A percentile compares a stretch with the other conserved stretches of the same genome.
Evolutionary conservation across 2,888 invertebrate genomes (phyloP).

Genomic region (Acanthosepion lycidas): DNA sequence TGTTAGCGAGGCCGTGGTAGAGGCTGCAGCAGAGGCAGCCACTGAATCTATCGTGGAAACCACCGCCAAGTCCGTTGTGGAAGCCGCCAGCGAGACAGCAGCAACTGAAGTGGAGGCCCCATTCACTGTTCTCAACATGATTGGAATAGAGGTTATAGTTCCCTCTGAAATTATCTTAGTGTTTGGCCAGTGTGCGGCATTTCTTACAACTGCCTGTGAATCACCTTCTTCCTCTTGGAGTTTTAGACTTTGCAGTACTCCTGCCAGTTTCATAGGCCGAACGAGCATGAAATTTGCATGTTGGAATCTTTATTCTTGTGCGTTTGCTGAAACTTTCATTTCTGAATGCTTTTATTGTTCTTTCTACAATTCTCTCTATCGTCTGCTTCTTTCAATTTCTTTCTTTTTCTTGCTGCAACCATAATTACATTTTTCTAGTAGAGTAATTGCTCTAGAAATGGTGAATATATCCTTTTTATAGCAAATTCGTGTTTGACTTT

Average conservation of each 20-base stretch:
- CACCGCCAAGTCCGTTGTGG: not conserved
- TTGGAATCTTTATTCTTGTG: not conserved
- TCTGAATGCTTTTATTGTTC: not conserved
- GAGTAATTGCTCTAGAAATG: not conserved
- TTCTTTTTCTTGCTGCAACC: not conserved
- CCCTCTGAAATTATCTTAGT: not conserved
- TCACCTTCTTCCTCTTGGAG: not conserved
- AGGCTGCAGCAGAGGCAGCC: not conserved
- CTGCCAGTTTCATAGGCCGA: not conserved
- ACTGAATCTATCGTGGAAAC: not conserved
- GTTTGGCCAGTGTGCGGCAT: constrained; percentile 21
- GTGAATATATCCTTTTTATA: not conserved
- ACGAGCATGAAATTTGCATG: not conserved
- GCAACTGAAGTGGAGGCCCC: not conserved
- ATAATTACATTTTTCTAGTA: not conserved
- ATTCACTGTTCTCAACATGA: not conserved
- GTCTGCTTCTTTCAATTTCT: not conserved
- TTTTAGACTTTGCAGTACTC: not conserved
- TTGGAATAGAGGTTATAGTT: constrained; percentile 35
- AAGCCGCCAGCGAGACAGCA: not conserved
- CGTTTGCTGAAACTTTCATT: not conserved
- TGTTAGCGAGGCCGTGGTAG: not conserved
- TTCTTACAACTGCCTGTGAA: not conserved
- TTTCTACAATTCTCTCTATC: not conserved
- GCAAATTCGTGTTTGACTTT: not conserved